Conservation (phyloP, 2,888 invertebrate species). For the Drosophila barbarae region DNA sequence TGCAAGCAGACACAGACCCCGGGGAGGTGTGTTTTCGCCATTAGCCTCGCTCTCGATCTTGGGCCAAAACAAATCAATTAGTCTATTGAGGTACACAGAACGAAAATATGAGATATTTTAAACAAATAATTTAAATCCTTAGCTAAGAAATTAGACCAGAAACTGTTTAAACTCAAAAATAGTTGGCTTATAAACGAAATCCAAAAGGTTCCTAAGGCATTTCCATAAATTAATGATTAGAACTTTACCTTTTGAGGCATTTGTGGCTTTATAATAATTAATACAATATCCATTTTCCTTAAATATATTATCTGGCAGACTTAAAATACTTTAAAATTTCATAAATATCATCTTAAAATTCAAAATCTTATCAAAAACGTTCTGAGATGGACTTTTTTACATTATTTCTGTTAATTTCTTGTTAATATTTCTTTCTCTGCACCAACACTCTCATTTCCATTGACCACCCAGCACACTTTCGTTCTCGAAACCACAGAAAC, state of each 20-base stretch:
- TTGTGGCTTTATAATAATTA: background rate
- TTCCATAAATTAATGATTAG: background rate
- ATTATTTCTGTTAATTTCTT: background rate
- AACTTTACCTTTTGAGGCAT: background rate
- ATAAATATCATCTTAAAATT: background rate
- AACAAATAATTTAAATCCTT: rapidly evolving
- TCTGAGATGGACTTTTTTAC: background rate
- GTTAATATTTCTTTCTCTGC: background rate
- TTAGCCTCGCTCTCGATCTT: conserved; percentile 42
- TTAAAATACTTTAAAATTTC: background rate
- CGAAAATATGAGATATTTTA: background rate
- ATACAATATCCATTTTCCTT: background rate
- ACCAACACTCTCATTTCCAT: conserved; percentile 47
- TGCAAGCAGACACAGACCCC: conserved; percentile 24
- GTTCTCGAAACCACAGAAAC: conserved; percentile 53
- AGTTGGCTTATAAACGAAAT: too few species aligned
- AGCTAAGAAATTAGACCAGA: background rate
- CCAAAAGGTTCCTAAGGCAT: background rate
- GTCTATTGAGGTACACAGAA: conserved; percentile 1
- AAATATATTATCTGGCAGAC: background rate
- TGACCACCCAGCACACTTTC: conserved; percentile 55
- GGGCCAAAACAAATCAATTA: conserved; percentile 39
- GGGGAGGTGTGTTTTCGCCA: conserved; percentile 33
- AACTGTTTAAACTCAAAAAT: background rate
- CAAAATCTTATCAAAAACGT: background rate